A percentile compares a stretch with the other conserved stretches of the same genome.
Conservation (phyloP, 2,797 vertebrate species). For the Gobionotothen gibberifrons region DNA sequence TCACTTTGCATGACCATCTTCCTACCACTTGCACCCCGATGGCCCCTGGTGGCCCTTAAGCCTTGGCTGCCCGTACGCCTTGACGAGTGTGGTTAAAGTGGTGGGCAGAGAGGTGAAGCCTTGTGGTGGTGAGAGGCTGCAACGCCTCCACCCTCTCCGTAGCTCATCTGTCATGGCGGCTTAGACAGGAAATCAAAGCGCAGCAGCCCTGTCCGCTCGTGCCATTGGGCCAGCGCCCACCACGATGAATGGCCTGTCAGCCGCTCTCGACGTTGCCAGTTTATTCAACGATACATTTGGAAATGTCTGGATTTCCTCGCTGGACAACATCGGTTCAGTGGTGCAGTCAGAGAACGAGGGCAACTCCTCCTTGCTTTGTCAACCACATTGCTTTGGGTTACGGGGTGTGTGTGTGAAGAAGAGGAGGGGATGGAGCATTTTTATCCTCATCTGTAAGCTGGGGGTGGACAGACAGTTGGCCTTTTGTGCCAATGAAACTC, state of each 20-base stretch:
- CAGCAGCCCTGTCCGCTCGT: slow-evolving; percentile 72
- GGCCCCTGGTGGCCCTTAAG: slow-evolving; percentile 7
- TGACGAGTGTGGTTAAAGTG: slow-evolving; percentile 45
- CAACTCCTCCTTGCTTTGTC: slow-evolving; percentile 55
- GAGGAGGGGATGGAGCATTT: slow-evolving; percentile 17
- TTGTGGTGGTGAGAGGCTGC: slow-evolving; percentile 67
- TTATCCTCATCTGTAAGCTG: slow-evolving; percentile 34
- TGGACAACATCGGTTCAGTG: slow-evolving; percentile 60
- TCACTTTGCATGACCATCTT: slow-evolving; percentile 12
- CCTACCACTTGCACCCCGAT: not conserved
- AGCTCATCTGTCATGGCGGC: slow-evolving; percentile 79
- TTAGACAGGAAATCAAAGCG: slow-evolving; percentile 87
- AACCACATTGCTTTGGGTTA: slow-evolving; percentile 40
- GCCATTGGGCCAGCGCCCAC: slow-evolving; percentile 69
- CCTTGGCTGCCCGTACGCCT: slow-evolving; percentile 34
- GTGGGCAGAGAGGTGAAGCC: slow-evolving; percentile 55
- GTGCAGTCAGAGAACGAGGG: slow-evolving; percentile 52
- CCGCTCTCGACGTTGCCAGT: slow-evolving; percentile 72
- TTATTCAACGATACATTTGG: slow-evolving; percentile 85
- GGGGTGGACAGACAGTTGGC: slow-evolving; percentile 17
- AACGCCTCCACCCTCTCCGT: slow-evolving; percentile 65
- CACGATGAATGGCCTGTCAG: slow-evolving; percentile 83
- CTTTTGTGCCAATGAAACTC: slow-evolving; percentile 25
- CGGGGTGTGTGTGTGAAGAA: slow-evolving; percentile 1
- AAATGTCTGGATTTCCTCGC: slow-evolving; percentile 79